Conservation (phyloP, 2,888 invertebrate genomes). For the Philaethria dido region DNA sequence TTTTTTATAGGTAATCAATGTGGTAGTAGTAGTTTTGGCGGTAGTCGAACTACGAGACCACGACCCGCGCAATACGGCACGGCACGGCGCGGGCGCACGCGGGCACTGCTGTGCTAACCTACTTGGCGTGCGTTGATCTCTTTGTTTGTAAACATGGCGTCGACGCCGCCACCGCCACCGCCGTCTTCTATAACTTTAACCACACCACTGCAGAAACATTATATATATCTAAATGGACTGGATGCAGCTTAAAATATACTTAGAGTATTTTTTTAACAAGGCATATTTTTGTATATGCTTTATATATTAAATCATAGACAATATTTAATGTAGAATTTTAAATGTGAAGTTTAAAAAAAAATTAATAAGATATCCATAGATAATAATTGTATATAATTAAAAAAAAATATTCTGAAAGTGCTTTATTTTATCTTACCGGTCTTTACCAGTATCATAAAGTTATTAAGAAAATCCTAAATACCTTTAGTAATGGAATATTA, state of each 20-base stretch:
- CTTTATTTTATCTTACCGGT: not conserved
- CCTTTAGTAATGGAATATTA: slow-evolving; percentile 25
- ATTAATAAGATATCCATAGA: not conserved
- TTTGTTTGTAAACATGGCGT: slow-evolving; percentile 83
- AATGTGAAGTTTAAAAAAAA: not conserved
- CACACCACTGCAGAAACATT: slow-evolving; percentile 35
- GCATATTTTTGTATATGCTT: not conserved
- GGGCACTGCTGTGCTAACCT: slow-evolving; percentile 74
- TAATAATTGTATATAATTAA: not conserved
- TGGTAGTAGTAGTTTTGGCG: slow-evolving; percentile 39
- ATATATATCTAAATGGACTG: slow-evolving; percentile 10
- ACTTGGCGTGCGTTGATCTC: slow-evolving; percentile 82
- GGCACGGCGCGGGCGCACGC: slow-evolving; percentile 53
- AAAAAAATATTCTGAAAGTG: not conserved
- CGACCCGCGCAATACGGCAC: slow-evolving; percentile 78
- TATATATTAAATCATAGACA: not conserved
- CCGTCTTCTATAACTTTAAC: slow-evolving; percentile 47
- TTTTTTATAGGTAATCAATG: slow-evolving; percentile 35
- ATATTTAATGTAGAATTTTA: not conserved
- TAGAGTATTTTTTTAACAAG: not conserved
- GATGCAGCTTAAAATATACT: not conserved
- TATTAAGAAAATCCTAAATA: slow-evolving; percentile 14
- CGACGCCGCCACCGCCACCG: slow-evolving; percentile 56
- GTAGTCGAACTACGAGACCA: slow-evolving; percentile 57
- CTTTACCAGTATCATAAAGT: slow-evolving; percentile 11